Evolutionary conservation across 2,888 invertebrate genomes (phyloP).

Genomic region (Rhynchonema sp.): DNA sequence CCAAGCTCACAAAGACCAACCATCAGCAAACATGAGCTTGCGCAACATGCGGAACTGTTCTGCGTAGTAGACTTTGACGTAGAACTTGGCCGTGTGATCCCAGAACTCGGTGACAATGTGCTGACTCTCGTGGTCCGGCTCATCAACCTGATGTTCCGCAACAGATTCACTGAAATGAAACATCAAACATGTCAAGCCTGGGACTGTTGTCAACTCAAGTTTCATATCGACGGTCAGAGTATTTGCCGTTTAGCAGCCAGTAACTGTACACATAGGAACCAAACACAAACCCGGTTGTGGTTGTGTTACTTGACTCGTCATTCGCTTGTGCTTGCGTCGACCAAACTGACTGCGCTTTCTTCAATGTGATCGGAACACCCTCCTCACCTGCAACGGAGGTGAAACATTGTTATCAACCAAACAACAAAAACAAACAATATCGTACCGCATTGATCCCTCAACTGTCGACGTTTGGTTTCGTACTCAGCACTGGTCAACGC

Average conservation of each 20-base stretch:
- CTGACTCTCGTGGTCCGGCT: conserved; percentile 7
- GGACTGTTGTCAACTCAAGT: no score
- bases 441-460: neutral
- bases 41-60: conserved; percentile 69
- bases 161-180: no score
- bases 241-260: no score
- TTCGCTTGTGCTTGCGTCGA: no score
- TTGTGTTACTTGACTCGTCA: no score
- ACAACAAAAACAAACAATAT: neutral
- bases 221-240: no score
- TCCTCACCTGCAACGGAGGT: conserved; percentile 22
- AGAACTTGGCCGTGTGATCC: conserved; percentile 55
- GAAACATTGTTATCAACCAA: no score
- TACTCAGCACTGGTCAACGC: conserved; percentile 54
- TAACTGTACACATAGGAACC: no score
- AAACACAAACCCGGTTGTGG: no score
- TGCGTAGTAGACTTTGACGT: conserved; percentile 59
- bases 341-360: neutral
- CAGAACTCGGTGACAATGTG: conserved; percentile 37
- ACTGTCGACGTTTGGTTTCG: conserved; percentile 26
- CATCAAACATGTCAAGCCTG: no score
- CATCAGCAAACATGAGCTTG: conserved; percentile 40
- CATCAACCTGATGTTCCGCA: no score
- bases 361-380: conserved; percentile 34
- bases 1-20: conserved; percentile 41